phyloP scores from a whole-genome alignment of 1,140 invertebrate genomes.

The Drosophila sechellia region DNA sequence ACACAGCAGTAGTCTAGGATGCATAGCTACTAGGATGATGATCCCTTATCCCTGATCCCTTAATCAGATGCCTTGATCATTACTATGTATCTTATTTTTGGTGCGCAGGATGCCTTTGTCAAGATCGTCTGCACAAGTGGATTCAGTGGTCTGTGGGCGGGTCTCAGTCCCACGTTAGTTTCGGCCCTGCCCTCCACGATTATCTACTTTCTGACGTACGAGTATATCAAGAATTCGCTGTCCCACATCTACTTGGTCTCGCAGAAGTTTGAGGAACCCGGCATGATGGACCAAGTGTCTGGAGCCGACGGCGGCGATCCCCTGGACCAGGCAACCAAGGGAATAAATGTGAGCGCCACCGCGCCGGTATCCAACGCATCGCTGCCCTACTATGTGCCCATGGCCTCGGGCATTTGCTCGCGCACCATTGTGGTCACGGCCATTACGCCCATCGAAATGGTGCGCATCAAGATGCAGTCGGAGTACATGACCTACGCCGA shows the following conservation, averaged over 20 bases:
- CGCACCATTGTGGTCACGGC: conserved; percentile 93
- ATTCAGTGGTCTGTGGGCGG: conserved; percentile 96
- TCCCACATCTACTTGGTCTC: conserved; percentile 86
- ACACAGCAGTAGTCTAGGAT: no score
- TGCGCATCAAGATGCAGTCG: conserved; percentile 99
- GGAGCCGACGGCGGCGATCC: conserved; percentile 9
- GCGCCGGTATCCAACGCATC: background rate
- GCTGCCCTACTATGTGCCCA: conserved; percentile 89
- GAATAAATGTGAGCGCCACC: background rate
- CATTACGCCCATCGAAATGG: conserved; percentile 97
- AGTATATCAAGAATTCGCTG: conserved; percentile 91
- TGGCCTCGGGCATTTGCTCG: conserved; percentile 92
- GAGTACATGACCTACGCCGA: conserved; percentile 93
- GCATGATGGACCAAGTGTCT: background rate
- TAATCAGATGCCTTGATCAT: no score
- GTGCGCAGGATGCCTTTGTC: conserved; percentile 94
- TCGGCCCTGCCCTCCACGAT: conserved; percentile 98
- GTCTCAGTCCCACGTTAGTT: conserved; percentile 96
- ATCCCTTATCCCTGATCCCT: no score
- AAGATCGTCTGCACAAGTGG: conserved; percentile 97
- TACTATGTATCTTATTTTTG: background rate
- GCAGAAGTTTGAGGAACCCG: background rate
- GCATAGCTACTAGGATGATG: no score
- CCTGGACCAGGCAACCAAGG: background rate
- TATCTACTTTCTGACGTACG: conserved; percentile 98